phyloP scores from a whole-genome alignment of 1,140 invertebrate genomes.

The Platyscapa corneri region DNA sequence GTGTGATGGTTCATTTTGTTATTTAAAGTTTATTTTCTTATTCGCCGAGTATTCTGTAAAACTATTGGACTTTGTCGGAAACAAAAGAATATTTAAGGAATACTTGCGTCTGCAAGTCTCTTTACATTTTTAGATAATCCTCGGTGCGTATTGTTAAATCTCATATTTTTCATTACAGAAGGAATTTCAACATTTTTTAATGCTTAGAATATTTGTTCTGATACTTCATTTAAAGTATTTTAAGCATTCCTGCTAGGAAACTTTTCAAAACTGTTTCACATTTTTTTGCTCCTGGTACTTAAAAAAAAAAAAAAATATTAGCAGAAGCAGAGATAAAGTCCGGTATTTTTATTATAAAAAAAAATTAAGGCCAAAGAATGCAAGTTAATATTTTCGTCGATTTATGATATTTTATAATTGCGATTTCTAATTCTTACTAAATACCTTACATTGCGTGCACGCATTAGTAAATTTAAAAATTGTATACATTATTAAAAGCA shows the following conservation, averaged over 20 bases:
- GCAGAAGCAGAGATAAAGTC: not conserved
- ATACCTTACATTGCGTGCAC: too few species aligned
- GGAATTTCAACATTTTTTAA: conserved; percentile 35
- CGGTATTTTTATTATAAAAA: conserved; percentile 39
- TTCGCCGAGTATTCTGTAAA: not conserved
- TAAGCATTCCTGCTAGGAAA: conserved; percentile 24
- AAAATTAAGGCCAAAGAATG: not conserved
- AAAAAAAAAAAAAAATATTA: conserved; percentile 30
- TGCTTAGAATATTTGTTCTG: conserved; percentile 34
- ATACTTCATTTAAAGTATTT: conserved; percentile 45
- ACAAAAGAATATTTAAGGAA: conserved; percentile 34
- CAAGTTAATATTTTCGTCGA: not conserved
- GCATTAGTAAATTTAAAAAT: too few species aligned
- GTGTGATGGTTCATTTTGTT: conserved; percentile 48
- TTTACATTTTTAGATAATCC: conserved; percentile 26
- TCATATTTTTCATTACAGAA: conserved; percentile 39
- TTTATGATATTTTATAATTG: not conserved
- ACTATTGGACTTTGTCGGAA: conserved; percentile 7
- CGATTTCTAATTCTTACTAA: not conserved
- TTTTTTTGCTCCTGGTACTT: not conserved
- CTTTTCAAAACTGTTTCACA: conserved; percentile 35
- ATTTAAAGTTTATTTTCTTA: conserved; percentile 38
- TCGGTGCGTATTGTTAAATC: not conserved
- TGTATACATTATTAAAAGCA: too few species aligned
- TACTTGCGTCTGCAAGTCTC: not conserved